phyloP scores from a whole-genome alignment of 2,113 vertebrate species.

The Prochilodus magdalenae region DNA sequence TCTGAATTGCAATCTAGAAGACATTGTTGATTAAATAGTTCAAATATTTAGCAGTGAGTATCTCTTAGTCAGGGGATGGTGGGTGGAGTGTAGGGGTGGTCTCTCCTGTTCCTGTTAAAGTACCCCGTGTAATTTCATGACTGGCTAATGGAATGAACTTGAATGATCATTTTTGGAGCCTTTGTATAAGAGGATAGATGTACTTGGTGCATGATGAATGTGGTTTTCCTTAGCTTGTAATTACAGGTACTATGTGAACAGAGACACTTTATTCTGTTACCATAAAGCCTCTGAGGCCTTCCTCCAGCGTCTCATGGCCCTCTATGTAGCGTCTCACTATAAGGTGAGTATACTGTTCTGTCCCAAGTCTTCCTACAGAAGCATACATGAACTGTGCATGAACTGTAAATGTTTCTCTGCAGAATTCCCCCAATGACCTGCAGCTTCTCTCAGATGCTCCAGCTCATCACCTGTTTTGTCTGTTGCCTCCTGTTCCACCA shows the following conservation, averaged over 20 bases:
- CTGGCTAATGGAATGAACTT: too few species aligned
- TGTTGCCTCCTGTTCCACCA: constrained; percentile 91
- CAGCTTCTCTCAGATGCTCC: constrained; percentile 98
- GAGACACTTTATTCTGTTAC: constrained; percentile 97
- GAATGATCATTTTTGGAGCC: too few species aligned
- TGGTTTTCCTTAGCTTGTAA: constrained; percentile 72
- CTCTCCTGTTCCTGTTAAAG: too few species aligned
- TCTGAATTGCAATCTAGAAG: too few species aligned
- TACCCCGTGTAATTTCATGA: too few species aligned
- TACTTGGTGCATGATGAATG: too few species aligned
- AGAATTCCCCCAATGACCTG: constrained; percentile 98
- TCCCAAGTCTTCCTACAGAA: background rate
- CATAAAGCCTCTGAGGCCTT: constrained; percentile 96
- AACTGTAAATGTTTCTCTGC: constrained; percentile 37
- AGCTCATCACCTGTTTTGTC: constrained; percentile 97
- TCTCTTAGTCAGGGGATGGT: too few species aligned
- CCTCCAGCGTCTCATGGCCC: constrained; percentile 94
- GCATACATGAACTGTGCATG: background rate
- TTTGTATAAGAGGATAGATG: too few species aligned
- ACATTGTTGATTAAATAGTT: too few species aligned
- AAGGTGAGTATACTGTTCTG: constrained; percentile 79
- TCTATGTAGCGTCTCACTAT: constrained; percentile 97
- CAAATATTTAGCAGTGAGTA: too few species aligned
- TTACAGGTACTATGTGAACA: constrained; percentile 92
- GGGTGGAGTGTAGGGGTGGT: too few species aligned